Conservation (phyloP, 2,113 vertebrate species). For the Carassius carassius region DNA sequence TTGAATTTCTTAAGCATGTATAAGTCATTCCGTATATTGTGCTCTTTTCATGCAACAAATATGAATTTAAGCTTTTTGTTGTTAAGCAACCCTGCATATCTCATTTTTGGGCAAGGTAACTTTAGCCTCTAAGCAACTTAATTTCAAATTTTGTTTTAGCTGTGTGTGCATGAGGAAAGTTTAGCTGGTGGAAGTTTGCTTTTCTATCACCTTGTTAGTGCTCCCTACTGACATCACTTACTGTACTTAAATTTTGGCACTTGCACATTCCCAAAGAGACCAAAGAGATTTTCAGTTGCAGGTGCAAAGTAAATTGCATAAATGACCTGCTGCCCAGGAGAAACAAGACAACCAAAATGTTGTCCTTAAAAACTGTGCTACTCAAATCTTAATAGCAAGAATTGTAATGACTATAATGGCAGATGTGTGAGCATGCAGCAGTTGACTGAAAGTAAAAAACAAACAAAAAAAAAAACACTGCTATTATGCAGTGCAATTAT, state of each 20-base stretch:
- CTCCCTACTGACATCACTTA: not conserved
- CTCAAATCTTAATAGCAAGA: not conserved
- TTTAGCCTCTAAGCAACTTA: not conserved
- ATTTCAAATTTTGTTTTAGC: not conserved
- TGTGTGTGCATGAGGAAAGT: not conserved
- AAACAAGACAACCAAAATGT: not conserved
- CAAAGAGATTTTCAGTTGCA: not conserved
- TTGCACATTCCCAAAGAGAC: not conserved
- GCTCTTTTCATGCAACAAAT: not conserved
- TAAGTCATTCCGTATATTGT: not conserved
- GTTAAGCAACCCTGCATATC: not conserved
- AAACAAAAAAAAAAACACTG: not conserved
- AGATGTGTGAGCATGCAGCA: not conserved
- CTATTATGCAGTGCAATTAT: not conserved
- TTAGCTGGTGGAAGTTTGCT: not conserved
- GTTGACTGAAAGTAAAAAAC: conserved; percentile 6
- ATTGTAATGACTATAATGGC: not conserved
- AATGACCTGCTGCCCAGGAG: not conserved
- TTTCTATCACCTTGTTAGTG: not conserved
- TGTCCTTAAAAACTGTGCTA: not conserved
- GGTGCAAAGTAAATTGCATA: not conserved
- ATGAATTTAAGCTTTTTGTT: not conserved
- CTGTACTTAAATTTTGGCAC: not conserved
- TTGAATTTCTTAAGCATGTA: not conserved
- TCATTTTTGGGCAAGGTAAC: not conserved